phyloP scores from a whole-genome alignment of 1,140 invertebrate genomes.

The Sarcophaga peregrina region DNA sequence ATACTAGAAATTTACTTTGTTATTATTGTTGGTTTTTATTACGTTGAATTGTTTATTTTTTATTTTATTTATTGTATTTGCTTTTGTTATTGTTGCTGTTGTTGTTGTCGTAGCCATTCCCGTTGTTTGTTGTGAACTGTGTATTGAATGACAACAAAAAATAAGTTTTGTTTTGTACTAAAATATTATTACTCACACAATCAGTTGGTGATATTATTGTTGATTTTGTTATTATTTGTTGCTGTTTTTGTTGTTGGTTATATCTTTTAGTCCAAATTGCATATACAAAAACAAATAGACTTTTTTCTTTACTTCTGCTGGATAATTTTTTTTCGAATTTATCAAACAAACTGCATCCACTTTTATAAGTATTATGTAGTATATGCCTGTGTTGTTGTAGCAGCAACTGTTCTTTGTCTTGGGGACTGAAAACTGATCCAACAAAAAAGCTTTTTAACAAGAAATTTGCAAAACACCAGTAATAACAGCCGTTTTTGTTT shows the following conservation, averaged over 20 bases:
- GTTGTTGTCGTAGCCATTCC: not conserved
- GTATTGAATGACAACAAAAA: not conserved
- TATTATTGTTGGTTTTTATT: not conserved
- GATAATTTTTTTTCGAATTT: not conserved
- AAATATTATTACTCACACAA: slow-evolving; percentile 11
- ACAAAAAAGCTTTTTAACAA: no score
- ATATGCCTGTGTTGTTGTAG: not conserved
- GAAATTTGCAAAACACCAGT: not conserved
- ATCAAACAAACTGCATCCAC: not conserved
- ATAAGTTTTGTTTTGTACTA: not conserved
- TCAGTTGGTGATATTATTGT: slow-evolving; percentile 19
- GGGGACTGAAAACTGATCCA: no score
- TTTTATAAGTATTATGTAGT: not conserved
- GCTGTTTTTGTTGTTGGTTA: not conserved
- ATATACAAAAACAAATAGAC: not conserved
- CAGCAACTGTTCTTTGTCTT: not conserved
- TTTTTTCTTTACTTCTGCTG: not conserved
- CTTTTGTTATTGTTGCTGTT: not conserved
- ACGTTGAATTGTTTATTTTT: slow-evolving; percentile 15
- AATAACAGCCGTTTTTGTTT: not conserved
- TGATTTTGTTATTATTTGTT: not conserved
- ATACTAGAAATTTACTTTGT: not conserved
- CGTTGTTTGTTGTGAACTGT: not conserved
- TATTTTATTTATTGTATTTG: not conserved
- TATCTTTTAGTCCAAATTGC: not conserved